Percentiles rank a stretch among this genome's conserved stretches.
Conservation (phyloP, 1,140 invertebrate species). For the Penaeus indicus region DNA sequence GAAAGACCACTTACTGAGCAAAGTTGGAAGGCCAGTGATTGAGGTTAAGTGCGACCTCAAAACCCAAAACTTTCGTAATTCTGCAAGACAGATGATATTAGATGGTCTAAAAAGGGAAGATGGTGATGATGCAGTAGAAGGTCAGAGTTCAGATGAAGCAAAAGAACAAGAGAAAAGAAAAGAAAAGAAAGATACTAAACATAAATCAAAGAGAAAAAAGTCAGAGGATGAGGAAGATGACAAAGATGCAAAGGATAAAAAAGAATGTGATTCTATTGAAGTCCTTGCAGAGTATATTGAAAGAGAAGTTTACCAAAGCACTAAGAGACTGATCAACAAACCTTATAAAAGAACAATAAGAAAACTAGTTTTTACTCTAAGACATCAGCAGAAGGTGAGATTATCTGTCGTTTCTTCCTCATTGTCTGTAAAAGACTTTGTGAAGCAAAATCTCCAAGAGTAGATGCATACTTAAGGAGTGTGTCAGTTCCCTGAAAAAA, state of each 20-base stretch:
- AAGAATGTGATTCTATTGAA: constrained; percentile 25
- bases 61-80: constrained; percentile 49
- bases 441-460: constrained; percentile 28
- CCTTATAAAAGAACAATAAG: constrained; percentile 57
- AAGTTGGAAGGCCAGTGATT: constrained; percentile 46
- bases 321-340: constrained; percentile 31
- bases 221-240: background rate
- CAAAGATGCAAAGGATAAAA: background rate
- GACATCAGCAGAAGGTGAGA: constrained; percentile 46
- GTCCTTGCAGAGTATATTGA: constrained; percentile 56
- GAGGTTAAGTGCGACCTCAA: constrained; percentile 57
- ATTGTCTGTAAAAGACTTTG: constrained; percentile 40
- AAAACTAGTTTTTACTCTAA: constrained; percentile 56
- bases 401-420: constrained; percentile 5
- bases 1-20: constrained; percentile 49
- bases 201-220: background rate
- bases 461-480: no score
- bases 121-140: background rate
- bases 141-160: background rate
- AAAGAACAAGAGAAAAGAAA: background rate
- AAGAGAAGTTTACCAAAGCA: constrained; percentile 44
- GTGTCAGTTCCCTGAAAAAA: no score
- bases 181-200: background rate
- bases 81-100: constrained; percentile 54
- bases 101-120: constrained; percentile 42